Base-by-base conservation (phyloP, 2,113 vertebrate species). In the Macroglossus sobrinus region DNA sequence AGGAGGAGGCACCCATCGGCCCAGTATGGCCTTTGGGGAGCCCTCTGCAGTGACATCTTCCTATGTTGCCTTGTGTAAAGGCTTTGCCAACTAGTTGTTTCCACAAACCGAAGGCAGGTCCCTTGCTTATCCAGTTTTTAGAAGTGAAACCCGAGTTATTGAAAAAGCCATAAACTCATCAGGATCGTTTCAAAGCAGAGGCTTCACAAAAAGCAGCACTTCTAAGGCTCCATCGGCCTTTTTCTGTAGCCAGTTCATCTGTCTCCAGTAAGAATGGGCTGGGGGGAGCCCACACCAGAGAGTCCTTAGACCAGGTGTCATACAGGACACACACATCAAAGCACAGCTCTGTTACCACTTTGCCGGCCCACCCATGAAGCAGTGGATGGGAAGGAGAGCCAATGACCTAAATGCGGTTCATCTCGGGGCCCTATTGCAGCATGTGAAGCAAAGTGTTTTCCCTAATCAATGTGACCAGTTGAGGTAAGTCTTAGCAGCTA, bases 11-110 rank as follows among this genome's bases (percentile, higher is more conserved):
- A 2, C 40, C 16, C 2, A 0, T 30, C 50, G 30, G n/a, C 26
- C 22, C 22, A 0, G 1, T 14, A 0, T 8, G 30, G 45, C 14
- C 47, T 22, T 3, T 3, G 28, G n/a, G 28, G 33, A 16, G 33
- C n/a, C 40, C 18, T 55, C 30, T 3, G 0, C 33, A 6, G 61
- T 2, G 72, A 8, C 1, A 0, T 1, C 1, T 45, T 35, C 55
- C 57, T 2, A 16, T 24, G 57, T 43, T 30, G 8, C 12, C 63
- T 45, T 0, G 0, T 10, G 33, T 12, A 15, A 15, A 40, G 33
- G 1, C 10, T 24, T 38, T 47, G 30, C 18, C 19, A 45, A 59
- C 47, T 10, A 1, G 9, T 13, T 11, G 28, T 47, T 43, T 95
- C 7, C n/a, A 33, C 1, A 21, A 28, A 7, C 33, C 7, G 7